Evolutionary conservation across 1,140 invertebrate genomes (phyloP), one percentile per base, ranked within the genome.

Genomic region (Nephila pilipes): DNA sequence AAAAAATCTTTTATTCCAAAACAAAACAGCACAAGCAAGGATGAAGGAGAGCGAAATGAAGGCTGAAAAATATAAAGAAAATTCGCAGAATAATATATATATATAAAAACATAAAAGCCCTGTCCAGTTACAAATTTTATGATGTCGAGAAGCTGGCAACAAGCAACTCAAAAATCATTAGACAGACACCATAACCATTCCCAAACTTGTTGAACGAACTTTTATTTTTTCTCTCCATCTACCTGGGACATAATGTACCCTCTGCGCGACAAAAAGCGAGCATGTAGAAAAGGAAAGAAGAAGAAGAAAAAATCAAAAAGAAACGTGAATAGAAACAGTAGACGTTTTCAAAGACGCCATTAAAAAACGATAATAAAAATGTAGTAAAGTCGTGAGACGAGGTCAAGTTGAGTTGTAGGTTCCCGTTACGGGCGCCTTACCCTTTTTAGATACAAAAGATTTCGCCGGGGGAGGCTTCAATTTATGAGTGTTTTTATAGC

Each of bases 371-470:
- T 91, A 81, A 63, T 91, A 91, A 91, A 91, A 91, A 65, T 60
- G 69, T 75, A 75, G 69, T 75, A 75, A 75, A 87, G 60, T 87
- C 85, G 60, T 57, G 25, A 85, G 83, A 85, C 83, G 83, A 85
- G 83, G 83, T 85, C 85, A 65, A 87, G 85, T 87, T 69, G 85
- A 87, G 85, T 87, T 75, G 89, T 60, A 83, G 79, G 80, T 80
- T 38, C 65, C 88, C 65, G 89, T 91, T 83, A 81, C 80, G 80
- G 89, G 89, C 75, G 75, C 80, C 89, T 91, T 83, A 91, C 89
- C 89, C 89, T 91, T 91, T 91, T 91, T 83, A 79, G 80, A 91
- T 91, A 91, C 89, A 91, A 91, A 91, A 91, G 89, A 60, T 91
- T 83, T 91, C 89, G 79, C 89, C 75, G 58, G 58, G 89, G 89